Conservation (phyloP, 2,113 vertebrate species). For the Corvus cornix region DNA sequence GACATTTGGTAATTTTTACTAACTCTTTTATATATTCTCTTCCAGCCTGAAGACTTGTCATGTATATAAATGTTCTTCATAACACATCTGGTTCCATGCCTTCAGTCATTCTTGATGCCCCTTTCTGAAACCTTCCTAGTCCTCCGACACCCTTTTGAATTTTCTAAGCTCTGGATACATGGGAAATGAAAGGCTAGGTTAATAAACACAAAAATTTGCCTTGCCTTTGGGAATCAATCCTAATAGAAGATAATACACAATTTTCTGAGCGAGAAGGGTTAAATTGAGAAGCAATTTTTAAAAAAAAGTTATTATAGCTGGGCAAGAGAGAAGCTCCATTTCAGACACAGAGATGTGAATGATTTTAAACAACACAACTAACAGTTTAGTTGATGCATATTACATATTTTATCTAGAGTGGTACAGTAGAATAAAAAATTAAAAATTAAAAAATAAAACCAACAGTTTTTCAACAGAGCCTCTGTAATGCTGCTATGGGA, state of each 20-base stretch:
- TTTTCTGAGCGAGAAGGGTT: background rate
- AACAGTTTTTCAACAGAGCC: background rate
- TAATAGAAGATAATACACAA: background rate
- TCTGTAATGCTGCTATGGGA: background rate
- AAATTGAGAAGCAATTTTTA: background rate
- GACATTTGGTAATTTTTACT: background rate
- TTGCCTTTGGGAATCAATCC: background rate
- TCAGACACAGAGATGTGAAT: background rate
- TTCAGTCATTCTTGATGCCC: background rate
- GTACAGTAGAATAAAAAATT: background rate
- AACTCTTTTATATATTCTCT: background rate
- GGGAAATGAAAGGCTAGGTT: background rate
- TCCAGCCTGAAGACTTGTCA: background rate
- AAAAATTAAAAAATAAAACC: background rate
- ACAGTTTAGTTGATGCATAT: background rate
- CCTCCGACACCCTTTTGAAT: background rate
- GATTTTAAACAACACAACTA: background rate
- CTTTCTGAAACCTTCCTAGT: background rate
- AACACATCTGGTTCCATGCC: background rate
- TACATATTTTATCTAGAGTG: background rate
- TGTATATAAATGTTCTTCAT: background rate
- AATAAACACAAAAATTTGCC: background rate
- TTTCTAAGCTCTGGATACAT: background rate
- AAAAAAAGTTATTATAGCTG: background rate
- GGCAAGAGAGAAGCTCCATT: background rate